Evolutionary conservation across 2,113 vertebrate genomes (phyloP).

Genomic region (Amphiprion percula): DNA sequence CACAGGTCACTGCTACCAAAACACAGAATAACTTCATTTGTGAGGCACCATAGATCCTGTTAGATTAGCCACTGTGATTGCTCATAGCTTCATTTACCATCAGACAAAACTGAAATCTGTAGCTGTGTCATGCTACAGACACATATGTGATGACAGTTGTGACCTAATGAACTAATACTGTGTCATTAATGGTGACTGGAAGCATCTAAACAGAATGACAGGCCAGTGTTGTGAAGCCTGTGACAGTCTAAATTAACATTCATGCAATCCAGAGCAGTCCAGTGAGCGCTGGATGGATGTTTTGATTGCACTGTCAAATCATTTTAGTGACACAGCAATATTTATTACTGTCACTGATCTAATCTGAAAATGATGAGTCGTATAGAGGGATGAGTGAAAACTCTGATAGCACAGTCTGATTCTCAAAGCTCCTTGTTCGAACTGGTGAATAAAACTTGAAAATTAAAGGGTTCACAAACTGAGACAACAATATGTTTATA

Average conservation of each 20-base stretch:
- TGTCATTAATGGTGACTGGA: conserved; percentile 8
- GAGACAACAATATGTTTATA: too few relatives aligned
- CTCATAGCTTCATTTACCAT: not conserved
- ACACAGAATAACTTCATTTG: not conserved
- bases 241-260: conserved; percentile 30
- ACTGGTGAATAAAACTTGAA: not conserved
- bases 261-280: conserved; percentile 32
- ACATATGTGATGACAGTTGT: not conserved
- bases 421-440: not conserved
- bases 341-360: conserved; percentile 44
- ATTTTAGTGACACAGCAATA: conserved; percentile 26
- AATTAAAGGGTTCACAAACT: too few relatives aligned
- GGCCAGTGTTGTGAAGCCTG: conserved; percentile 12
- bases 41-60: not conserved
- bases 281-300: conserved; percentile 33
- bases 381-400: not conserved
- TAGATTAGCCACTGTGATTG: not conserved
- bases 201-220: not conserved
- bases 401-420: not conserved
- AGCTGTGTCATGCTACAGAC: not conserved
- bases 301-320: conserved; percentile 45
- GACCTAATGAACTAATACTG: conserved; percentile 13
- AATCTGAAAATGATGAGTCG: conserved; percentile 20
- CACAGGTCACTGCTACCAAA: not conserved
- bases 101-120: not conserved